These are phyloP conservation scores for Limanda limanda DNA, from an alignment of 2,113 vertebrate genomes.

Conservation along the genomic window DNA sequence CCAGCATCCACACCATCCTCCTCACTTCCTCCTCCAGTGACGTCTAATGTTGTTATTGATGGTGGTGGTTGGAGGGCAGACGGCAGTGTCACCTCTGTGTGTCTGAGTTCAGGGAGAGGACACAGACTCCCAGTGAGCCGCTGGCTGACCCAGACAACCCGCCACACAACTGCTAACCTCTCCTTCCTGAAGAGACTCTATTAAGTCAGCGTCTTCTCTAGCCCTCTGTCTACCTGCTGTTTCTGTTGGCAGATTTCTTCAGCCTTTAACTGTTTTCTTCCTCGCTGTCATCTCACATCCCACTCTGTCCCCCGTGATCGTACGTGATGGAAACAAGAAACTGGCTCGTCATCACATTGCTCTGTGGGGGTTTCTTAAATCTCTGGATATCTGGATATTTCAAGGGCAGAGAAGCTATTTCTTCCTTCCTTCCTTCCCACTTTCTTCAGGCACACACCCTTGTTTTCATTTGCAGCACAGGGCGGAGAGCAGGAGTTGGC, in stretches of 20 bases:
- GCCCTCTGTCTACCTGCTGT: constrained; percentile 11
- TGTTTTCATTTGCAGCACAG: constrained; percentile 74
- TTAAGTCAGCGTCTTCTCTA: constrained; percentile 1
- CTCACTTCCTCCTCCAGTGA: constrained; percentile 32
- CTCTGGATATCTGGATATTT: constrained; percentile 24
- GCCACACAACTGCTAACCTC: constrained; percentile 21
- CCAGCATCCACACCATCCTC: constrained; percentile 9
- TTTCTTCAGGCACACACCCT: constrained; percentile 63
- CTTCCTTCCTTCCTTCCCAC: constrained; percentile 48
- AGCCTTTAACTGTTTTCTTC: neutral
- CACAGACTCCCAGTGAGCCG: constrained; percentile 30
- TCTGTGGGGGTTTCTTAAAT: constrained; percentile 9
- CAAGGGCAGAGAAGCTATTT: neutral
- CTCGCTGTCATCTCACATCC: constrained; percentile 10
- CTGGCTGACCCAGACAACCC: constrained; percentile 7
- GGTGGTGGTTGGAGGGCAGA: constrained; percentile 54
- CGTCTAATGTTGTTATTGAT: constrained; percentile 48
- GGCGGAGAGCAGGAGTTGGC: constrained; percentile 54
- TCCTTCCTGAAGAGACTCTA: constrained; percentile 15
- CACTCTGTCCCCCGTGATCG: neutral
- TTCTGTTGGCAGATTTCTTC: neutral
- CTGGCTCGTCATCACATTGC: constrained; percentile 9
- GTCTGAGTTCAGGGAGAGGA: constrained; percentile 69
- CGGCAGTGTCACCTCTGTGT: constrained; percentile 56
- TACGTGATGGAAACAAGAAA: constrained; percentile 20